Evolutionary conservation across 92 coral and sea anemone genomes (phyloP).

Genomic region (Zoanthus sansibaricus): DNA sequence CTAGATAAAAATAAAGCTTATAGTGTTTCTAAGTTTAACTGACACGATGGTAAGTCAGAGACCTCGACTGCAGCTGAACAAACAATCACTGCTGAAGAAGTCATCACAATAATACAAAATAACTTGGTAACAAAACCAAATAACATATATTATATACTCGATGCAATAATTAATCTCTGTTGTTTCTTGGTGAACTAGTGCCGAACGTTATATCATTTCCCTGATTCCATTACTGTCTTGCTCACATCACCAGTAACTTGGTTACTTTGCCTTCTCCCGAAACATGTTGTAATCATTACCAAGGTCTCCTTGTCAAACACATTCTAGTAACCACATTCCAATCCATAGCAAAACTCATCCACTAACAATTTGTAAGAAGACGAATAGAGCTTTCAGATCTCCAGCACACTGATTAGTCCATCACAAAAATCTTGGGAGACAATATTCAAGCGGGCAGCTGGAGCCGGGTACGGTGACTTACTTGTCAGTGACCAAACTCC

Average conservation of each 20-base stretch:
- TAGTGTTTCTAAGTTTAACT: neutral
- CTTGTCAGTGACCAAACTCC: conserved; percentile 19
- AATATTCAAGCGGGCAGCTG: conserved; percentile 12
- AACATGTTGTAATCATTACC: conserved; percentile 23
- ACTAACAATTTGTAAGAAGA: conserved; percentile 7
- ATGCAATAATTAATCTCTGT: neutral
- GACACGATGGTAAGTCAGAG: neutral
- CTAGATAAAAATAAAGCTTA: neutral
- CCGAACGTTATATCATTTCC: neutral
- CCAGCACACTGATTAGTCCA: neutral
- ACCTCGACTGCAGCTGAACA: conserved; percentile 33
- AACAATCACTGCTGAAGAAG: conserved; percentile 37
- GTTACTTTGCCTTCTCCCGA: conserved; percentile 20
- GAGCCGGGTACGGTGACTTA: conserved; percentile 26
- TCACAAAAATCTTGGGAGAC: neutral
- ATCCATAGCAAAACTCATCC: neutral
- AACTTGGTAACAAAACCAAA: conserved; percentile 12
- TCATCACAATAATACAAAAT: conserved; percentile 36
- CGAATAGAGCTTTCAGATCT: conserved; percentile 37
- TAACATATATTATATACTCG: neutral
- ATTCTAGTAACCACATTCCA: conserved; percentile 27
- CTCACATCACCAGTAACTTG: conserved; percentile 2
- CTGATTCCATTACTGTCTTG: neutral
- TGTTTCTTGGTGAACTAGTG: neutral
- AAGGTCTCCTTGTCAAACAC: neutral